Evolutionary conservation across 1,140 invertebrate species (phyloP).

Genomic region (Achatina immaculata): DNA sequence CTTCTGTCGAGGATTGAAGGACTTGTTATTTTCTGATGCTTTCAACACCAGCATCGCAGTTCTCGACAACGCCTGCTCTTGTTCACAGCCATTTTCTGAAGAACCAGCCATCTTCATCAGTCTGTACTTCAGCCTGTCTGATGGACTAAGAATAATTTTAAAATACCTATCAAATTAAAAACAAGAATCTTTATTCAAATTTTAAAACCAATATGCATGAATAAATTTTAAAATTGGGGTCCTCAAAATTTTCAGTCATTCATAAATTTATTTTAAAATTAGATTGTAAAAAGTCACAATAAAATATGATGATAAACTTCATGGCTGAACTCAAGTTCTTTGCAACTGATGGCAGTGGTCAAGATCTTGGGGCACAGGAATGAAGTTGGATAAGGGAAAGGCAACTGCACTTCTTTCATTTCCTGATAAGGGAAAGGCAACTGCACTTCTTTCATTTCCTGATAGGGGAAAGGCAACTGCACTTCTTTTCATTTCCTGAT

Average conservation of each 20-base stretch:
- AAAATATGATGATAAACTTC: not conserved
- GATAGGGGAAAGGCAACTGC: no score
- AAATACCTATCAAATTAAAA: not conserved
- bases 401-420: no score
- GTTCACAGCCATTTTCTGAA: constrained; percentile 51
- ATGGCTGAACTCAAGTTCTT: no score
- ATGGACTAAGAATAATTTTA: not conserved
- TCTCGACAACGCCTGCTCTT: constrained; percentile 52
- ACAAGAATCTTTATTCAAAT: not conserved
- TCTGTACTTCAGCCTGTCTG: constrained; percentile 47
- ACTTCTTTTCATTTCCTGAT: no score
- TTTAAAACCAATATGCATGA: not conserved
- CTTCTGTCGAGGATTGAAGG: constrained; percentile 22
- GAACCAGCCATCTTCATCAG: constrained; percentile 58
- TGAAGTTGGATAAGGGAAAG: no score
- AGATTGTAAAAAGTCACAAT: not conserved
- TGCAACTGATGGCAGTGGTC: no score
- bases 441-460: no score
- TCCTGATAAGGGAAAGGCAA: no score
- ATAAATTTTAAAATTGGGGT: not conserved
- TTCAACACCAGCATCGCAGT: constrained; percentile 62
- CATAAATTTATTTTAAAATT: not conserved
- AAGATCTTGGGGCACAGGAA: no score
- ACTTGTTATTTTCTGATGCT: constrained; percentile 48
- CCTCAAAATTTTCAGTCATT: not conserved